phyloP scores from a whole-genome alignment of 2,888 invertebrate species.

The Athetis lepigone region DNA sequence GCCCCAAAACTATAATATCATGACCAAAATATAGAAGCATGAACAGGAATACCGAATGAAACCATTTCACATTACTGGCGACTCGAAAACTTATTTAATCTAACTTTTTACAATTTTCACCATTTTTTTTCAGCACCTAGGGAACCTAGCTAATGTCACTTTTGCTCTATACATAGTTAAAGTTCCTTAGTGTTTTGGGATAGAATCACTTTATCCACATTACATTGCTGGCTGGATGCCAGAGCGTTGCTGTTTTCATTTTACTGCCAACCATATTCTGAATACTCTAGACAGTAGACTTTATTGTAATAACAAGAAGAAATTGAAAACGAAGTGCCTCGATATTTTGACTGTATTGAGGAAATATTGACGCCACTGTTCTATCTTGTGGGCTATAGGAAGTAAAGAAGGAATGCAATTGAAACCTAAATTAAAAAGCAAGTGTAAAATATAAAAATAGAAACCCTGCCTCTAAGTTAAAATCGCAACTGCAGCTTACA shows the following conservation, averaged over 20 bases:
- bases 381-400: background rate
- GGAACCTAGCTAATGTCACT: conserved; percentile 65
- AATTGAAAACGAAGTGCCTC: conserved; percentile 63
- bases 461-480: no score
- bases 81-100: conserved; percentile 79
- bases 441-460: no score
- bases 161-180: conserved; percentile 64
- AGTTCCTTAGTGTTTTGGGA: conserved; percentile 72
- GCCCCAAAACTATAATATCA: conserved; percentile 48
- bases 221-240: conserved; percentile 73
- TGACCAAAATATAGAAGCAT: conserved; percentile 41
- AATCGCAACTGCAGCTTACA: no score
- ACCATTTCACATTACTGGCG: conserved; percentile 65
- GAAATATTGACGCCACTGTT: conserved; percentile 34
- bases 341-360: conserved; percentile 41
- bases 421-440: no score
- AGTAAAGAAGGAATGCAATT: background rate
- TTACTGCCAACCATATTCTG: conserved; percentile 63
- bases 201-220: conserved; percentile 77
- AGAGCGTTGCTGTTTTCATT: conserved; percentile 67
- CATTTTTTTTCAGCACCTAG: conserved; percentile 64
- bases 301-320: conserved; percentile 64
- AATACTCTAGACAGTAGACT: conserved; percentile 59
- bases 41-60: conserved; percentile 67
- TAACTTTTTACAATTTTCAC: conserved; percentile 79